Evolutionary conservation across 2,113 vertebrate genomes (phyloP).

Genomic region (Scytalopus superciliaris): DNA sequence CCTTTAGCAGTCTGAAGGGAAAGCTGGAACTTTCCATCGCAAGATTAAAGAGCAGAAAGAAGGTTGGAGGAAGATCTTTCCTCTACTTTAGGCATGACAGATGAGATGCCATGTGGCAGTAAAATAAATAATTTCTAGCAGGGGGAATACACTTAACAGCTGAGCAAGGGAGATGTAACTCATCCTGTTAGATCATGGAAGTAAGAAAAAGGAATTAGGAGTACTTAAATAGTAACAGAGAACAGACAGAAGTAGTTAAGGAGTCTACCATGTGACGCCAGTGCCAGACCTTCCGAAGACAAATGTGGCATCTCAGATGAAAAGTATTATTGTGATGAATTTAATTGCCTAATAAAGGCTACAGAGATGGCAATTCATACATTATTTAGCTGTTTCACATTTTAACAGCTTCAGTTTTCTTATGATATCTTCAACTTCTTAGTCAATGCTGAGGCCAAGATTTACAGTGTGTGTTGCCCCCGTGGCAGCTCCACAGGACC

Average conservation of each 20-base stretch:
- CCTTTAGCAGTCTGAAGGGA: not conserved
- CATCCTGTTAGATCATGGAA: not conserved
- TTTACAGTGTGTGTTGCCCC: not conserved
- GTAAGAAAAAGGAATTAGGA: not conserved
- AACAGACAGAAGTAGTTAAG: not conserved
- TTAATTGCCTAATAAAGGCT: not conserved
- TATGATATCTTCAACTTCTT: not conserved
- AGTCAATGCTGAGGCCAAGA: not conserved
- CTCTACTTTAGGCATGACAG: conserved; percentile 17
- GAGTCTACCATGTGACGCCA: not conserved
- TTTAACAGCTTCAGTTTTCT: not conserved
- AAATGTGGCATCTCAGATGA: not conserved
- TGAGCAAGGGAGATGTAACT: conserved; percentile 24
- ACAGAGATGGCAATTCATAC: not conserved
- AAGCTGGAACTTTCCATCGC: not conserved
- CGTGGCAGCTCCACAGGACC: not conserved
- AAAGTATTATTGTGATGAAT: not conserved
- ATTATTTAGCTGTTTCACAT: not conserved
- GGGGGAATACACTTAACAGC: conserved; percentile 18
- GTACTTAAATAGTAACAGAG: not conserved
- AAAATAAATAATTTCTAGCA: conserved; percentile 53
- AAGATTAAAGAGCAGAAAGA: conserved; percentile 34
- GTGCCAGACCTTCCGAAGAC: not conserved
- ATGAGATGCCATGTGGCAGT: not conserved
- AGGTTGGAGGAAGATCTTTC: not conserved